These are phyloP conservation scores for Caenorhabditis wallacei DNA, from an alignment of 2,888 invertebrate species.

Conservation along the genomic window DNA sequence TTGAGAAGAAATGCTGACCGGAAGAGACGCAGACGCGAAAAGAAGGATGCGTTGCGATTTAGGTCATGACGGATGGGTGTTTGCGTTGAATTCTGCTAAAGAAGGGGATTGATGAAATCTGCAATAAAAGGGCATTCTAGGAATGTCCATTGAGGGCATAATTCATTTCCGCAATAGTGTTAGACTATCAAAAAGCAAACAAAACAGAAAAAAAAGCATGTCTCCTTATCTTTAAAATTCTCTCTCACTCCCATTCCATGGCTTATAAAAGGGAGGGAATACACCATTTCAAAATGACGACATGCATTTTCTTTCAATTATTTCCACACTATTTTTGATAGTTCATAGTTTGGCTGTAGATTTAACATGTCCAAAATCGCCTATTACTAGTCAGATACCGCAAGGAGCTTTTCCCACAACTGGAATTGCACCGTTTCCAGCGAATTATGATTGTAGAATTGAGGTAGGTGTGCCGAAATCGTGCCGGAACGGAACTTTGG, in stretches of 20 bases:
- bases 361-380: slow-evolving; percentile 33
- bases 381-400: neutral
- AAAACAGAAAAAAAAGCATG: neutral
- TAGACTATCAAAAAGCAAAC: slow-evolving; percentile 17
- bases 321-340: neutral
- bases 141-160: neutral
- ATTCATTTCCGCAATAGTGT: too few relatives aligned
- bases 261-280: slow-evolving; percentile 26
- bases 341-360: slow-evolving; percentile 11
- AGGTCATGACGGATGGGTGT: slow-evolving; percentile 30
- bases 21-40: slow-evolving; percentile 28
- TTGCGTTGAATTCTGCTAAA: slow-evolving; percentile 15
- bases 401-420: slow-evolving; percentile 15
- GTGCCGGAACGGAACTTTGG: too few relatives aligned
- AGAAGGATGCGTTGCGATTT: slow-evolving; percentile 54
- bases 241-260: slow-evolving; percentile 3
- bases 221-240: slow-evolving; percentile 7
- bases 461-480: too few relatives aligned
- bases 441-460: slow-evolving; percentile 17
- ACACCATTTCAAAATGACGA: slow-evolving; percentile 10
- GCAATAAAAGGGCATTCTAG: too few relatives aligned
- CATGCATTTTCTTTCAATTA: slow-evolving; percentile 14
- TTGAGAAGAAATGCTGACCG: slow-evolving; percentile 1
- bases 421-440: slow-evolving; percentile 15
- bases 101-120: neutral